phyloP scores from a whole-genome alignment of 2,888 invertebrate species.

The Mesorhabditis spiculigera region DNA sequence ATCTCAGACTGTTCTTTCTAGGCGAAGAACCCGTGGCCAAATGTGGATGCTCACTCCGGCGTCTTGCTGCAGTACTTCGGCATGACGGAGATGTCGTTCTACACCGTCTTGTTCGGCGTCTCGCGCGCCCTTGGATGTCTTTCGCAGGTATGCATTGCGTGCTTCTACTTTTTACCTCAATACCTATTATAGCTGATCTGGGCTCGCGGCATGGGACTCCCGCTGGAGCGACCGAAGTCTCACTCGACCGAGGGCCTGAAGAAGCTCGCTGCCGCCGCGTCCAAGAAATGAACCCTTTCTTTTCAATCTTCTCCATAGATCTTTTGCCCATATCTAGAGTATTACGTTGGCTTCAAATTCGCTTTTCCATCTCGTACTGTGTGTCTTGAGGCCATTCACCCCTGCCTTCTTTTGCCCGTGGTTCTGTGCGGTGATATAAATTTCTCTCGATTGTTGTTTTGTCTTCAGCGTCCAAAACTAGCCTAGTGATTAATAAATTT shows the following conservation, averaged over 20 bases:
- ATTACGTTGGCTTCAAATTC: too few species aligned
- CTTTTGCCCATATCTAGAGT: too few species aligned
- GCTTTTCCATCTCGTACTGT: too few species aligned
- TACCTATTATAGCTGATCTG: conserved; percentile 65
- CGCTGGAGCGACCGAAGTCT: conserved; percentile 83
- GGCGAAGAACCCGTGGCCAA: conserved; percentile 97
- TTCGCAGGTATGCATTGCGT: conserved; percentile 64
- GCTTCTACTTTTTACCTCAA: too few species aligned
- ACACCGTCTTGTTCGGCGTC: conserved; percentile 87
- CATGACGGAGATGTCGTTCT: conserved; percentile 86
- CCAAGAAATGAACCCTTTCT: conserved; percentile 16
- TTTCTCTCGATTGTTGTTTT: too few species aligned
- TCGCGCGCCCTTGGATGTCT: conserved; percentile 79
- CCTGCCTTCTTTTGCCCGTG: too few species aligned
- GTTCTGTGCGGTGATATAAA: too few species aligned
- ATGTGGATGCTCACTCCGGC: conserved; percentile 94
- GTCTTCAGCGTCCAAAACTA: too few species aligned
- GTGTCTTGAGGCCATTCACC: too few species aligned
- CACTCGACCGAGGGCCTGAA: conserved; percentile 73
- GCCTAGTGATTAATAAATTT: too few species aligned
- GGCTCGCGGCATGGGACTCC: conserved; percentile 80
- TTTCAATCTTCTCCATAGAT: too few species aligned
- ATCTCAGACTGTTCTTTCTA: conserved; percentile 17
- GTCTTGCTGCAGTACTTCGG: conserved; percentile 86
- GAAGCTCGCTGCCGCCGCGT: conserved; percentile 57